These are phyloP conservation scores for Vipera ursinii DNA, from an alignment of 2,797 vertebrate species.

Conservation along the genomic window DNA sequence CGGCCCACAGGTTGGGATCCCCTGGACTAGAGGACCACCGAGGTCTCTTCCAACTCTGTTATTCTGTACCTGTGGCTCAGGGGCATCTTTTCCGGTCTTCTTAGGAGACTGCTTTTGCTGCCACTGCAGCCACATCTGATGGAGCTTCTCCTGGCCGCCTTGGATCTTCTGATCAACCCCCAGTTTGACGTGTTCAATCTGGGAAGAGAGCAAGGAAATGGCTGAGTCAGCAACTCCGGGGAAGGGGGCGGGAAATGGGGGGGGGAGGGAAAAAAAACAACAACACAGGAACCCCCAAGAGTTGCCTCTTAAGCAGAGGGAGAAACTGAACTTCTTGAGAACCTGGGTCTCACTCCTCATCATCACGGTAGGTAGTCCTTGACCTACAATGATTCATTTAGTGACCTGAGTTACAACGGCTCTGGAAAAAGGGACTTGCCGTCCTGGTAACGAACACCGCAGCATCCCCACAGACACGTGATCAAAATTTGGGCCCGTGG, in stretches of 20 bases:
- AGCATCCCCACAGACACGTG: no score
- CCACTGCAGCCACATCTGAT: conserved; percentile 69
- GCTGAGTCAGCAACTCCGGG: not conserved
- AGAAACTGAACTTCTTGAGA: not conserved
- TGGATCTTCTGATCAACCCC: conserved; percentile 53
- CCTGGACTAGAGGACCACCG: no score
- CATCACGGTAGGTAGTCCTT: not conserved
- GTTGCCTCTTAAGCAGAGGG: no score
- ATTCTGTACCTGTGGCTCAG: conserved; percentile 46
- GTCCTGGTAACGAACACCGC: no score
- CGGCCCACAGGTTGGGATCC: no score
- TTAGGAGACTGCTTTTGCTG: conserved; percentile 1
- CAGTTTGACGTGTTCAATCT: conserved; percentile 66
- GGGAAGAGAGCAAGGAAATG: not conserved
- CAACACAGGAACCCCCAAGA: not conserved
- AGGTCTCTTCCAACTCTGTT: not conserved
- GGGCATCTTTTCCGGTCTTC: not conserved
- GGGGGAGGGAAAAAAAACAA: not conserved
- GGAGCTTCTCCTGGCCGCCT: conserved; percentile 59
- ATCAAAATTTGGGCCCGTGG: no score
- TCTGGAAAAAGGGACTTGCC: no score
- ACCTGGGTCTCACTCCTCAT: not conserved
- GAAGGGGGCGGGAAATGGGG: no score
- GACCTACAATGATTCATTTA: no score
- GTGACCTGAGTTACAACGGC: no score